These are phyloP conservation scores for Eumerus sabulonum DNA, from an alignment of 2,888 invertebrate species.

Conservation along the genomic window DNA sequence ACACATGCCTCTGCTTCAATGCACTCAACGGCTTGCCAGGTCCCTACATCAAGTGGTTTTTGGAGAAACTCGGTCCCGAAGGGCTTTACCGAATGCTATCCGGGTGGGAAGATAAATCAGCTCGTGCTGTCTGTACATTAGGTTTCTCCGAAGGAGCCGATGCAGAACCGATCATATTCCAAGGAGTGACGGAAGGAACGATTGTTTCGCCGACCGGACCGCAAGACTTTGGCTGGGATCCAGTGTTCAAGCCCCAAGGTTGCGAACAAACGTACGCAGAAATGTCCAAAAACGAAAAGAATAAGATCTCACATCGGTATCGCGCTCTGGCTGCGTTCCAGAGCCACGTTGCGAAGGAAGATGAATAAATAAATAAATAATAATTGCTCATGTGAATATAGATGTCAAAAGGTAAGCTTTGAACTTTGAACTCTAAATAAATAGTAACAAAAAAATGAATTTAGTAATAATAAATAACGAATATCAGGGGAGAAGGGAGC, in stretches of 20 bases:
- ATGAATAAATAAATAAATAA: too few species aligned
- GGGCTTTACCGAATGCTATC: conserved; percentile 87
- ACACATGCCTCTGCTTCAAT: conserved; percentile 96
- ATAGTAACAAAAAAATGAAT: too few species aligned
- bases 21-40: conserved; percentile 95
- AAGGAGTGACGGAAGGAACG: conserved; percentile 89
- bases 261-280: conserved; percentile 93
- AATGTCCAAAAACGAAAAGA: conserved; percentile 91
- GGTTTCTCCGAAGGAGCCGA: conserved; percentile 86
- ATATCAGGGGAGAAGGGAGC: too few species aligned
- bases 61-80: conserved; percentile 92
- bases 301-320: conserved; percentile 95
- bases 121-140: conserved; percentile 95
- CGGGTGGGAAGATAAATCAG: conserved; percentile 95
- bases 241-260: conserved; percentile 92
- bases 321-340: conserved; percentile 88
- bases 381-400: too few species aligned
- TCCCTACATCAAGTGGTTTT: conserved; percentile 97
- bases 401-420: too few species aligned
- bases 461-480: too few species aligned
- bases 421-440: too few species aligned
- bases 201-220: conserved; percentile 94
- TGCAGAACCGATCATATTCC: conserved; percentile 85
- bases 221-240: conserved; percentile 98
- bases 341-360: too few species aligned